A percentile compares a stretch with the other conserved stretches of the same genome.
Conservation (phyloP, 2,888 invertebrate genomes). For the Erynnis tages region DNA sequence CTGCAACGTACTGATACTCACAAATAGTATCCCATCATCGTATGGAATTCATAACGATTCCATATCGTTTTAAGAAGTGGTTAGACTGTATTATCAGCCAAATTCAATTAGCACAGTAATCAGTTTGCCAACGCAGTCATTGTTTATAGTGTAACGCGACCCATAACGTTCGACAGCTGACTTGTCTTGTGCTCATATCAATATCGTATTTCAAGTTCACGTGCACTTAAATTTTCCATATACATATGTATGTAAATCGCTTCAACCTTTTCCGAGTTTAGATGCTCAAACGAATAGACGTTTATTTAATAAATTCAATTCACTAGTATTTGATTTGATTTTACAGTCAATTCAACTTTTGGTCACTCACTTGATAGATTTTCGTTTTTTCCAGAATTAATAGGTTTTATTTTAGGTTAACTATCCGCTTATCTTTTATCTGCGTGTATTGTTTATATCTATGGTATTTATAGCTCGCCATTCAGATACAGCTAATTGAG, state of each 20-base stretch:
- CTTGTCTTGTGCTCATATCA: not conserved
- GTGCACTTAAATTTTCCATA: not conserved
- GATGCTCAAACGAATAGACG: too few species aligned
- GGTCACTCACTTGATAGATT: too few species aligned
- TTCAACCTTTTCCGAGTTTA: too few species aligned
- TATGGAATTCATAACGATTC: too few species aligned
- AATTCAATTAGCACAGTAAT: not conserved
- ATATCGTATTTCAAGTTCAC: not conserved
- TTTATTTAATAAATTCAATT: too few species aligned
- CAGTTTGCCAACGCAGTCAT: not conserved
- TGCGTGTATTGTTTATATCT: conserved; percentile 13
- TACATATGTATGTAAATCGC: too few species aligned
- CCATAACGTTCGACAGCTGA: not conserved
- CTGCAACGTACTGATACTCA: too few species aligned
- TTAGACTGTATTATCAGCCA: too few species aligned
- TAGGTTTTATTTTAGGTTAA: not conserved
- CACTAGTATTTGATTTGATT: too few species aligned
- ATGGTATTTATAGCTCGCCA: not conserved
- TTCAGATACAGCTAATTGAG: conserved; percentile 4
- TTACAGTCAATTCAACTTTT: too few species aligned
- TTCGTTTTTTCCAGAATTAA: not conserved
- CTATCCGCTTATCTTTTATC: conserved; percentile 8
- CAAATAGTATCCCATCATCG: too few species aligned
- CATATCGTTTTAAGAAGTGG: too few species aligned
- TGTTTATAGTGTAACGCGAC: not conserved